Evolutionary conservation across 2,797 vertebrate genomes (phyloP).

Genomic region (Labroides dimidiatus): DNA sequence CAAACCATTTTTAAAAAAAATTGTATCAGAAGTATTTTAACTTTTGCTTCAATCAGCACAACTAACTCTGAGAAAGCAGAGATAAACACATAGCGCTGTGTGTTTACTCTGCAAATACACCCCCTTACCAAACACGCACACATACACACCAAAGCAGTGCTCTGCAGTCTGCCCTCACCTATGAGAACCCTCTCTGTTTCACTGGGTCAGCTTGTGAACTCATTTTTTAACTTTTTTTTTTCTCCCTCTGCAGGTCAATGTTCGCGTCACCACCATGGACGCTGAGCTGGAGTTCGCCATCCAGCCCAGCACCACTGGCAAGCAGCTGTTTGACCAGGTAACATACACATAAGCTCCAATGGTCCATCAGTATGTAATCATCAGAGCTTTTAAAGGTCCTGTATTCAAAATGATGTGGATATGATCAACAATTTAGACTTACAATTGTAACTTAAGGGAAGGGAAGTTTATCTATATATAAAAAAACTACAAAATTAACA

Average conservation of each 20-base stretch:
- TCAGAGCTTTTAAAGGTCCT: background rate
- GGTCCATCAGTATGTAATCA: background rate
- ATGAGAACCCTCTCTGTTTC: slow-evolving; percentile 39
- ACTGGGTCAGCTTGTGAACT: slow-evolving; percentile 35
- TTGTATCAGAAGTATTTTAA: background rate
- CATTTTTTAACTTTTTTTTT: slow-evolving; percentile 31
- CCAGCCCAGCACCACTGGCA: slow-evolving; percentile 95
- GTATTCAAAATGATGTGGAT: background rate
- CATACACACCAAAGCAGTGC: slow-evolving; percentile 25
- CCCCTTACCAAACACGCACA: slow-evolving; percentile 37
- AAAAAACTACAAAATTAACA: too few relatives aligned
- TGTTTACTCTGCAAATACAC: slow-evolving; percentile 76
- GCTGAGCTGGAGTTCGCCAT: slow-evolving; percentile 99
- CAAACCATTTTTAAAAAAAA: too few relatives aligned
- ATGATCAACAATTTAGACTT: too few relatives aligned
- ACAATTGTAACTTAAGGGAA: too few relatives aligned
- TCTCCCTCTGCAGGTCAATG: slow-evolving; percentile 88
- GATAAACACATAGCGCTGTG: slow-evolving; percentile 55
- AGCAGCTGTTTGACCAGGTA: slow-evolving; percentile 98
- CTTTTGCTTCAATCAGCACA: slow-evolving; percentile 40
- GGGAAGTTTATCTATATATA: too few relatives aligned
- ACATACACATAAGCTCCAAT: background rate
- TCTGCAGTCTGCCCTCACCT: slow-evolving; percentile 20
- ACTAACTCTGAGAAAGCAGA: slow-evolving; percentile 54
- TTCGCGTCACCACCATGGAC: slow-evolving; percentile 97